A percentile compares a stretch with the other conserved stretches of the same genome.
These are phyloP conservation scores for Butorides virescens DNA, from an alignment of 2,113 vertebrate genomes.

Conservation along the genomic window DNA sequence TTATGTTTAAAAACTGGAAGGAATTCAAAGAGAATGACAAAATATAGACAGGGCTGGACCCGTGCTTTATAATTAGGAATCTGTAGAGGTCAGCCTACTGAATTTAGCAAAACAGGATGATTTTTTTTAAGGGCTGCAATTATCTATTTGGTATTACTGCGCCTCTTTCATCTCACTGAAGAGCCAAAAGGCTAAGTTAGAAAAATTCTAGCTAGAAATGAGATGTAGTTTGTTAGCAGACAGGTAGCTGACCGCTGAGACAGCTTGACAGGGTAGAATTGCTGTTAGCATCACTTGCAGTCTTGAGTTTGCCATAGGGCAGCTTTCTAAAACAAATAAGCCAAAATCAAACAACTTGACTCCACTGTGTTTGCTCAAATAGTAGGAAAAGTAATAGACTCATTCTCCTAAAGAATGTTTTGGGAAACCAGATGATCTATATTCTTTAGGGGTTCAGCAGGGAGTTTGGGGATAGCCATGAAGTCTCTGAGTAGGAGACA, in stretches of 20 bases:
- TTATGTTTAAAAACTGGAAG: not conserved
- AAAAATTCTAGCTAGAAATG: not conserved
- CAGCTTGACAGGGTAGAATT: not conserved
- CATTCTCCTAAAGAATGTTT: not conserved
- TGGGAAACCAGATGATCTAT: not conserved
- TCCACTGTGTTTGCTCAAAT: not conserved
- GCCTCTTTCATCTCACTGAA: not conserved
- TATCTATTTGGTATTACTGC: not conserved
- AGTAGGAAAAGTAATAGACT: not conserved
- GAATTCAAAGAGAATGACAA: slow-evolving; percentile 1
- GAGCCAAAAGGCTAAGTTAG: not conserved
- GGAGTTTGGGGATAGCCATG: not conserved
- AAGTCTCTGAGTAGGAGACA: not conserved
- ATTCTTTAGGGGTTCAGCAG: not conserved
- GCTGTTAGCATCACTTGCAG: not conserved
- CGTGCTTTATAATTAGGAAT: not conserved
- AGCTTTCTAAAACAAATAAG: not conserved
- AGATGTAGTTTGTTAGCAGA: not conserved
- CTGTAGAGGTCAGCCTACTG: not conserved
- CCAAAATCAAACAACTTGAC: not conserved
- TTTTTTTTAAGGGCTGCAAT: not conserved
- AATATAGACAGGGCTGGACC: not conserved
- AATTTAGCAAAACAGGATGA: not conserved
- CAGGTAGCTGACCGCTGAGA: not conserved
- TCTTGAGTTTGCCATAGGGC: not conserved